Conservation (phyloP, 2,797 vertebrate species). For the Eptatretus atami region DNA sequence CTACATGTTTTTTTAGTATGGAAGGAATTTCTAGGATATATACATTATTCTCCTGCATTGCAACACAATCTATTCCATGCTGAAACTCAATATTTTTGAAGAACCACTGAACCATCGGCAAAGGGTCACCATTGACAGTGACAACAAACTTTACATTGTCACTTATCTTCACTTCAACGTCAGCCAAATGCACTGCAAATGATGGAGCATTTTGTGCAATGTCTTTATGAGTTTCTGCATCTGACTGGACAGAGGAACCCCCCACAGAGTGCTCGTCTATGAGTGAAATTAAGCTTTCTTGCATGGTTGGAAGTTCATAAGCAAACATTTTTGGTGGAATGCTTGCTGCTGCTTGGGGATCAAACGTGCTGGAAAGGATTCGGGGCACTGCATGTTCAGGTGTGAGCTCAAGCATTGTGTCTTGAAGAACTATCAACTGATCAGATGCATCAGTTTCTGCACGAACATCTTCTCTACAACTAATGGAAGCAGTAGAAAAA, state of each 20-base stretch:
- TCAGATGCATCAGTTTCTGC: constrained; percentile 32
- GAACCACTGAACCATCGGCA: constrained; percentile 47
- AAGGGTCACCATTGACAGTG: constrained; percentile 29
- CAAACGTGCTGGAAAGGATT: constrained; percentile 24
- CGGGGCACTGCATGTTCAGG: constrained; percentile 29
- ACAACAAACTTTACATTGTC: constrained; percentile 37
- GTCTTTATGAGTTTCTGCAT: too few relatives aligned
- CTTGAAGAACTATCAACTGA: constrained; percentile 29
- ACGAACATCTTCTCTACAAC: constrained; percentile 35
- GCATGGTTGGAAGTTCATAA: neutral
- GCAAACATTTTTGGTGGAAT: neutral
- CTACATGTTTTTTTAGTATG: constrained; percentile 28
- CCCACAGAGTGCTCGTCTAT: too few relatives aligned
- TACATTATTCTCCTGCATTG: constrained; percentile 33
- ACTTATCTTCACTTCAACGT: constrained; percentile 21
- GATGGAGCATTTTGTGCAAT: too few relatives aligned
- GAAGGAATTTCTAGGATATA: constrained; percentile 36
- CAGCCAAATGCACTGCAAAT: constrained; percentile 14
- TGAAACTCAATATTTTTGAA: constrained; percentile 25
- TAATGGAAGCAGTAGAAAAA: constrained; percentile 33
- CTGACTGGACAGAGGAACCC: too few relatives aligned
- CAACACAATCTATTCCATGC: constrained; percentile 21
- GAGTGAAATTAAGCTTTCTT: neutral
- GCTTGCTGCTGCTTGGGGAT: constrained; percentile 9
- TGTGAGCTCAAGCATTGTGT: constrained; percentile 61